phyloP scores from a whole-genome alignment of 2,797 vertebrate species.

The Fistularia tabacaria region DNA sequence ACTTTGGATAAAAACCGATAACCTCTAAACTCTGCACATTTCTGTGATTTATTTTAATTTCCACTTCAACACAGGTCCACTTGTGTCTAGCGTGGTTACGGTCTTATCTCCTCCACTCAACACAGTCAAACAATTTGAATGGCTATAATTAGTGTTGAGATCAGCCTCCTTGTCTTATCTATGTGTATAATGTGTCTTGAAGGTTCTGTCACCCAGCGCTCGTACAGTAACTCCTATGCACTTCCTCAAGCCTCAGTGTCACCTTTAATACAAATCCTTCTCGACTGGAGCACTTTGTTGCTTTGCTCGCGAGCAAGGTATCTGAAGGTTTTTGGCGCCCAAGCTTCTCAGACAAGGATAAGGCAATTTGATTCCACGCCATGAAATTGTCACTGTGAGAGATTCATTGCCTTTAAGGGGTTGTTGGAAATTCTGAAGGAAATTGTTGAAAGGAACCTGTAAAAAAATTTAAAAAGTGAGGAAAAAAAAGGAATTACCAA shows the following conservation, averaged over 20 bases:
- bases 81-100: too few relatives aligned
- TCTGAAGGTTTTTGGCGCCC: conserved; percentile 28
- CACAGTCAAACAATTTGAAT: conserved; percentile 17
- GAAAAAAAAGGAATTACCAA: too few relatives aligned
- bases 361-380: conserved; percentile 6
- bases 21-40: not conserved
- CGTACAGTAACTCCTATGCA: conserved; percentile 34
- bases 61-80: too few relatives aligned
- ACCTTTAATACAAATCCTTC: conserved; percentile 39
- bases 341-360: conserved; percentile 19
- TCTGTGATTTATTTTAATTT: conserved; percentile 1
- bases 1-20: too few relatives aligned
- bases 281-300: conserved; percentile 21
- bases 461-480: too few relatives aligned
- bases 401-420: not conserved
- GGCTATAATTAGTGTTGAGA: conserved; percentile 34
- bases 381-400: not conserved
- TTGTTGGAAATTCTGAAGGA: not conserved
- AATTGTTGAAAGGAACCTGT: not conserved
- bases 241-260: conserved; percentile 12
- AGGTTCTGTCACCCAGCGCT: conserved; percentile 47
- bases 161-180: conserved; percentile 14
- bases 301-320: conserved; percentile 18
- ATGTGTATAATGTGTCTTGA: conserved; percentile 46
- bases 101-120: conserved; percentile 12